Conservation (phyloP, 2,888 invertebrate genomes). For the Mantis religiosa region DNA sequence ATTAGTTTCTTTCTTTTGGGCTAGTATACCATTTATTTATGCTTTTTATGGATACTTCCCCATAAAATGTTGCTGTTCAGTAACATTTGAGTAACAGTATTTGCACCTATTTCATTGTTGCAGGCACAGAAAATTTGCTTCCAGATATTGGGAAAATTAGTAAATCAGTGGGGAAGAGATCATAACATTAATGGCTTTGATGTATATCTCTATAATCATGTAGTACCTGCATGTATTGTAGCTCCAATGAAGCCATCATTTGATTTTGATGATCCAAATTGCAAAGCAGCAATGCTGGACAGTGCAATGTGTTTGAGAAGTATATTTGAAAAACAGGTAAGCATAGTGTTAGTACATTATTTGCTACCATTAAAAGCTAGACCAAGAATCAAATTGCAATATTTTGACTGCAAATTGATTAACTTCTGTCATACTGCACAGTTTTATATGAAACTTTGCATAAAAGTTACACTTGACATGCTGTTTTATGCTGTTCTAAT, state of each 20-base stretch:
- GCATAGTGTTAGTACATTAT: background rate
- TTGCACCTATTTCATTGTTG: conserved; percentile 20
- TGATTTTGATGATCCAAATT: conserved; percentile 51
- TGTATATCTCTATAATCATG: conserved; percentile 49
- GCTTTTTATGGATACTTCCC: background rate
- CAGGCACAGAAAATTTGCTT: conserved; percentile 49
- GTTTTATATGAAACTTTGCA: too few relatives aligned
- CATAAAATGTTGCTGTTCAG: too few relatives aligned
- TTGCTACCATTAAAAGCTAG: background rate
- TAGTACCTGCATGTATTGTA: conserved; percentile 51
- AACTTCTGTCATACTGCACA: too few relatives aligned
- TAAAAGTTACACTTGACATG: too few relatives aligned
- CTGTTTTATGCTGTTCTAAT: too few relatives aligned
- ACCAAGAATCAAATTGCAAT: background rate
- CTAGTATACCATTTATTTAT: background rate
- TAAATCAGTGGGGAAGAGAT: conserved; percentile 48
- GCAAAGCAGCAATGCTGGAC: conserved; percentile 43
- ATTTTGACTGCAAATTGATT: background rate
- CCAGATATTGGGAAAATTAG: conserved; percentile 45
- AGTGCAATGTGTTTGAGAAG: conserved; percentile 39
- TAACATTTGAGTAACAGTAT: too few relatives aligned
- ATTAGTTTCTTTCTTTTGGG: too few relatives aligned
- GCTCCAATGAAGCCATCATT: conserved; percentile 49
- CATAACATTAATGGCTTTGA: conserved; percentile 44
- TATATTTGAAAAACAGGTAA: conserved; percentile 35